A percentile compares a stretch with the other conserved stretches of the same genome.
Conservation (phyloP, 2,113 vertebrate genomes). For the Pseudorasbora parva region DNA sequence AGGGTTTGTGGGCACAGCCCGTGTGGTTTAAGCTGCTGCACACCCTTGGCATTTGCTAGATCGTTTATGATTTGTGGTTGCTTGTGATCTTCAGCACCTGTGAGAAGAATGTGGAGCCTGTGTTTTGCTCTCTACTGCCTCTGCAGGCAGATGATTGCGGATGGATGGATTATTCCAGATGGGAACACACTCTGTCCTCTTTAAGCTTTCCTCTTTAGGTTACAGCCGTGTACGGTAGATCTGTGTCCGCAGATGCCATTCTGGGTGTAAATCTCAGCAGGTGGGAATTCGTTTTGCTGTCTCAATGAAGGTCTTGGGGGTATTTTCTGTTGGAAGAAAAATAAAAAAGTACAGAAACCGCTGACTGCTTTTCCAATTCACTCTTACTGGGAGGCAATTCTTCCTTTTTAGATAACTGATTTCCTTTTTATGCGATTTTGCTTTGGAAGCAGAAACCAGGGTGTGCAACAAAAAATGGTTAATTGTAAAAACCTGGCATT, state of each 20-base stretch:
- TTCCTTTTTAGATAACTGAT: too few species aligned
- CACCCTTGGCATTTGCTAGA: conserved; percentile 56
- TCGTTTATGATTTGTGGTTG: conserved; percentile 66
- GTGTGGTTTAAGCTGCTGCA: not conserved
- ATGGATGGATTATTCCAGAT: conserved; percentile 49
- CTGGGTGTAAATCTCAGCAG: conserved; percentile 22
- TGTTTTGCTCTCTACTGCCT: conserved; percentile 58
- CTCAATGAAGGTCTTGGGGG: not conserved
- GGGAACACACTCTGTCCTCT: conserved; percentile 32
- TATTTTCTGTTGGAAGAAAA: not conserved
- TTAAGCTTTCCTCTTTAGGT: conserved; percentile 56
- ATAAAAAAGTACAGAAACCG: too few species aligned
- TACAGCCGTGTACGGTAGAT: not conserved
- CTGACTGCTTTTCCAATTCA: too few species aligned
- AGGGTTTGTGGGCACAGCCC: not conserved
- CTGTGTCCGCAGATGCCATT: conserved; percentile 9
- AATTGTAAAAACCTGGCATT: not conserved
- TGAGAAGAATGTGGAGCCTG: conserved; percentile 62
- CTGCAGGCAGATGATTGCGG: conserved; percentile 49
- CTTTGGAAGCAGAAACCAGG: too few species aligned
- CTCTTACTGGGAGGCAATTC: too few species aligned
- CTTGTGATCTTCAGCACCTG: conserved; percentile 68
- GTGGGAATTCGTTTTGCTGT: conserved; percentile 31
- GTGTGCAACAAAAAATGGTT: not conserved
- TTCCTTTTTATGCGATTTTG: too few species aligned